Percentiles rank a stretch among this genome's conserved stretches.
These are phyloP conservation scores for Microchrysa polita DNA, from an alignment of 2,888 invertebrate species.

Conservation along the genomic window DNA sequence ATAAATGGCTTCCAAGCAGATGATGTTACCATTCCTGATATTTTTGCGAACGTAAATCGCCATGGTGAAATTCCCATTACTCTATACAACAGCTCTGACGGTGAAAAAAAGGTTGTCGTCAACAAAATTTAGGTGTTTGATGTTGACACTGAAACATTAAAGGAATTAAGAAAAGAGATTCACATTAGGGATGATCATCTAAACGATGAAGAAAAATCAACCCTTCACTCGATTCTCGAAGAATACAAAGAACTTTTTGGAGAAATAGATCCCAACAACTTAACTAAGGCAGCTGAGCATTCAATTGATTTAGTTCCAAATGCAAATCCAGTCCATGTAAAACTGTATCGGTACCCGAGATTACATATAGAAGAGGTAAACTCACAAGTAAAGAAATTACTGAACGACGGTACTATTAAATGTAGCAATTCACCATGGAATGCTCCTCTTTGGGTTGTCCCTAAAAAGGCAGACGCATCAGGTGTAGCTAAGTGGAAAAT, in stretches of 20 bases:
- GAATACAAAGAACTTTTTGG: background rate
- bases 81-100: background rate
- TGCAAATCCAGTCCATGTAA: conserved; percentile 5
- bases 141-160: background rate
- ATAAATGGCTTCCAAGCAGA: background rate
- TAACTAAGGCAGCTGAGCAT: conserved; percentile 11
- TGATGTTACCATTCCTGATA: background rate
- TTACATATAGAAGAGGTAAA: background rate
- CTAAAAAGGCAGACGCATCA: conserved; percentile 3
- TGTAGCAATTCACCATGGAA: background rate
- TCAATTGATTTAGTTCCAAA: background rate
- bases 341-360: conserved; percentile 4
- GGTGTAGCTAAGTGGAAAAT: too few species aligned
- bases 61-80: background rate
- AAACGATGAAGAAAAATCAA: background rate
- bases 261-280: conserved; percentile 12
- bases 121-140: background rate
- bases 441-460: conserved; percentile 1
- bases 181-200: background rate
- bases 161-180: background rate
- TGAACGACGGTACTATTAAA: conserved; percentile 12
- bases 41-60: background rate
- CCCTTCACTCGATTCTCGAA: background rate
- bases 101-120: background rate
- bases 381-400: background rate